These are phyloP conservation scores for Phanerotoma sp. DNA, from an alignment of 2,888 invertebrate genomes.

Conservation along the genomic window DNA sequence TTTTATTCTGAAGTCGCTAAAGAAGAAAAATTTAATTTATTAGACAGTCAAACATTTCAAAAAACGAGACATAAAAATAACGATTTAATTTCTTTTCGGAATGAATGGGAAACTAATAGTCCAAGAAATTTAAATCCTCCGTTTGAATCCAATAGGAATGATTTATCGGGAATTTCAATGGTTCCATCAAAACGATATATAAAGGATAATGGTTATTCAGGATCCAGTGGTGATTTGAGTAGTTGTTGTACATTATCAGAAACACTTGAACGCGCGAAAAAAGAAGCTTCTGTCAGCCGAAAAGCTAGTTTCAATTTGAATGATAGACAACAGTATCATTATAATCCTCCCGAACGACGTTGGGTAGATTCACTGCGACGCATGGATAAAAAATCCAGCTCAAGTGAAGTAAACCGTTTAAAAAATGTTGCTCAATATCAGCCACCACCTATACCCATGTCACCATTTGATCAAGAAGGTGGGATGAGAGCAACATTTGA, in stretches of 20 bases:
- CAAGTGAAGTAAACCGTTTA: slow-evolving; percentile 45
- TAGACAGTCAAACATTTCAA: no score
- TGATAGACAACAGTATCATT: slow-evolving; percentile 36
- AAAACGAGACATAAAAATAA: no score
- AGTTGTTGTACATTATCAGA: slow-evolving; percentile 41
- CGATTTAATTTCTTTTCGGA: background rate
- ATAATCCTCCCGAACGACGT: slow-evolving; percentile 56
- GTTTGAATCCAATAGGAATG: slow-evolving; percentile 33
- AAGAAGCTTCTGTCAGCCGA: slow-evolving; percentile 42
- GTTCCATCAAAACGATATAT: slow-evolving; percentile 37
- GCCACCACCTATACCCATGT: slow-evolving; percentile 56
- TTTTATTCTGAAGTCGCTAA: slow-evolving; percentile 3
- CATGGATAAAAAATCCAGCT: slow-evolving; percentile 57
- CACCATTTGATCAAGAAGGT: slow-evolving; percentile 47
- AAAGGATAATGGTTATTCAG: slow-evolving; percentile 45
- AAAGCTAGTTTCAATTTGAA: slow-evolving; percentile 52
- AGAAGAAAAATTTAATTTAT: slow-evolving; percentile 7
- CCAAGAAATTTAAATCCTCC: slow-evolving; percentile 31
- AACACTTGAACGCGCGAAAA: slow-evolving; percentile 44
- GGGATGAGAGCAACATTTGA: slow-evolving; percentile 61
- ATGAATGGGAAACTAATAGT: slow-evolving; percentile 12
- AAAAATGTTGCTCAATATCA: slow-evolving; percentile 64
- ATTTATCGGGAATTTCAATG: slow-evolving; percentile 32
- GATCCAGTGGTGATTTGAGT: slow-evolving; percentile 46
- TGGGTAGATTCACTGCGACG: slow-evolving; percentile 63